Evolutionary conservation across 2,113 vertebrate genomes (phyloP).

Genomic region (Sinocyclocheilus maitianheensis): DNA sequence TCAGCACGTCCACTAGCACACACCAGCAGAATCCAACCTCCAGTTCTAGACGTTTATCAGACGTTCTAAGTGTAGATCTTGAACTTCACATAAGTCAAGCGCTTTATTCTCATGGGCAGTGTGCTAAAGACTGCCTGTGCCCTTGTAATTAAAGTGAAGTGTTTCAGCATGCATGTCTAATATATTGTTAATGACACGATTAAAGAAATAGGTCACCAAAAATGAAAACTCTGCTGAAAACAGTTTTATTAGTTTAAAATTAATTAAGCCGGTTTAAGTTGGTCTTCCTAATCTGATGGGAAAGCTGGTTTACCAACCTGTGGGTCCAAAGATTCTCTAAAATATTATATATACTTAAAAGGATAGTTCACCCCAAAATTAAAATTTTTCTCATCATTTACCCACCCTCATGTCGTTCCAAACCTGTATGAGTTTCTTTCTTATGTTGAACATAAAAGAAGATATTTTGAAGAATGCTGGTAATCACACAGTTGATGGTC

Average conservation of each 20-base stretch:
- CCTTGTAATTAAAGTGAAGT: conserved; percentile 24
- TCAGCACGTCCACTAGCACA: conserved; percentile 45
- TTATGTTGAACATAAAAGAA: too few species aligned
- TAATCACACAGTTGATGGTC: too few species aligned
- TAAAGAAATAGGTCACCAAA: not conserved
- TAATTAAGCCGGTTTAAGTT: not conserved
- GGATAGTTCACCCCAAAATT: too few species aligned
- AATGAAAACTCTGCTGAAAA: conserved; percentile 1
- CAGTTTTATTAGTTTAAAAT: not conserved
- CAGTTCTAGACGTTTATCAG: not conserved
- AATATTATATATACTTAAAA: too few species aligned
- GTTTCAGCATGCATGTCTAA: conserved; percentile 3
- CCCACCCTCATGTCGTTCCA: too few species aligned
- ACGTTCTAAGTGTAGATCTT: not conserved
- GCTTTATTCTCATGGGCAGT: not conserved
- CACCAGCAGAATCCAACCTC: conserved; percentile 2
- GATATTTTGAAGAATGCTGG: too few species aligned
- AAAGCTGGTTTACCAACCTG: too few species aligned
- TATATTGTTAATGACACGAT: conserved; percentile 13
- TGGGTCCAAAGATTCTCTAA: too few species aligned
- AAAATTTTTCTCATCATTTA: too few species aligned
- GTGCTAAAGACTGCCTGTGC: not conserved
- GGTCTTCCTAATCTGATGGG: not conserved
- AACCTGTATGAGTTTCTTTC: too few species aligned
- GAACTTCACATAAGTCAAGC: conserved; percentile 20